These are phyloP conservation scores for Porphyrio hochstetteri DNA, from an alignment of 2,113 vertebrate genomes.

Conservation along the genomic window DNA sequence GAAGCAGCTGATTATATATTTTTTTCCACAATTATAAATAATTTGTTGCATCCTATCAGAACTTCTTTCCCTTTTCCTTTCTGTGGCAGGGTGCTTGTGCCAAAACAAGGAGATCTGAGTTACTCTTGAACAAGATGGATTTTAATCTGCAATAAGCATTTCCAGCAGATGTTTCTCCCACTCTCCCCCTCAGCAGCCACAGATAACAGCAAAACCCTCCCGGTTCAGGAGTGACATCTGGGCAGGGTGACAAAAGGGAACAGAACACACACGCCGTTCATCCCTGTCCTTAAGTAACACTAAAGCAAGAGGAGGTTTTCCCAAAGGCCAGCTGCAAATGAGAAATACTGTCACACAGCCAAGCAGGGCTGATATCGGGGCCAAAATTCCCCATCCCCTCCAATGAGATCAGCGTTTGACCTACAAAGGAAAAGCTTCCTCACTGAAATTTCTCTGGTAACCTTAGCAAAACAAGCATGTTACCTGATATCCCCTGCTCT, in stretches of 20 bases:
- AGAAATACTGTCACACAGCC: not conserved
- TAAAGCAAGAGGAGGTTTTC: not conserved
- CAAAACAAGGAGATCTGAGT: constrained; percentile 55
- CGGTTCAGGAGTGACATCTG: not conserved
- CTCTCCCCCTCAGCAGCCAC: not conserved
- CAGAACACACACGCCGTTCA: not conserved
- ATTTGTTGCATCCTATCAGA: constrained; percentile 61
- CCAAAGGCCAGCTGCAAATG: not conserved
- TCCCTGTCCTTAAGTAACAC: constrained; percentile 2
- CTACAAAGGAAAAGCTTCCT: not conserved
- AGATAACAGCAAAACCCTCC: not conserved
- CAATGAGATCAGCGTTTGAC: not conserved
- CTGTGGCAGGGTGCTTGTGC: constrained; percentile 39
- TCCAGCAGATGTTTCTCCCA: not conserved
- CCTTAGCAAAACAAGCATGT: not conserved
- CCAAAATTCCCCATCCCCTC: not conserved
- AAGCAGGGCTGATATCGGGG: fast-evolving
- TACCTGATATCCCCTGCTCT: not conserved
- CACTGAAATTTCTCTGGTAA: not conserved
- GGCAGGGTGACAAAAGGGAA: not conserved
- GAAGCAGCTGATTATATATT: not conserved
- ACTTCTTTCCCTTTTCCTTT: constrained; percentile 34
- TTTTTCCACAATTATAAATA: constrained; percentile 35
- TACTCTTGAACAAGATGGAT: not conserved
- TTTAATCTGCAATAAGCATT: not conserved